Evolutionary conservation across 2,888 invertebrate genomes (phyloP).

Genomic region (Artemia sinica): DNA sequence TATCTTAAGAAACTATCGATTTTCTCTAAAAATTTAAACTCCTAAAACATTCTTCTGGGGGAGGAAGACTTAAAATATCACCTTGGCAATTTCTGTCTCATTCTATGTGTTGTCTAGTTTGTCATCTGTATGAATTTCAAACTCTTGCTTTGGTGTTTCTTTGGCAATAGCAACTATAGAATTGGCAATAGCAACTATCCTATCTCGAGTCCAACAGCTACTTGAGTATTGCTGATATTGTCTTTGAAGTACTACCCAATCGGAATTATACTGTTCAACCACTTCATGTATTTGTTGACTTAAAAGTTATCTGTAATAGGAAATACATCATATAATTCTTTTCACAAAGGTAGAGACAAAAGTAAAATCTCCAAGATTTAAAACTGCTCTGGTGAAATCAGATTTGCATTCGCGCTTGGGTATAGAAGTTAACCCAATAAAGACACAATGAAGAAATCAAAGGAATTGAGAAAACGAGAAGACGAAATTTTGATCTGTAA

Average conservation of each 20-base stretch:
- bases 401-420: too few species aligned
- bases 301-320: constrained; percentile 45
- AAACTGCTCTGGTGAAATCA: too few species aligned
- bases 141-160: constrained; percentile 58
- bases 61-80: too few species aligned
- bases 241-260: constrained; percentile 68
- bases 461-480: too few species aligned
- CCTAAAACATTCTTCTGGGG: too few species aligned
- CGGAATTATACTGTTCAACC: constrained; percentile 66
- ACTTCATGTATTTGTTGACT: constrained; percentile 73
- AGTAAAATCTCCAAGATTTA: background rate
- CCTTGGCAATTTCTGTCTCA: background rate
- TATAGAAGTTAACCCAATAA: too few species aligned
- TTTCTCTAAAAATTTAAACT: too few species aligned
- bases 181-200: constrained; percentile 36
- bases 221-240: constrained; percentile 57
- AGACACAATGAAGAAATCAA: too few species aligned
- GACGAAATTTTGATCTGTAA: too few species aligned
- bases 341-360: background rate
- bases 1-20: too few species aligned
- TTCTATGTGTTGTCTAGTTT: constrained; percentile 25
- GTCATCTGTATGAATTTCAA: constrained; percentile 52
- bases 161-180: constrained; percentile 47
- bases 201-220: constrained; percentile 43
- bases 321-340: constrained; percentile 9